Conservation (phyloP, 2,888 invertebrate species). For the Sarcophaga caerulescens region DNA sequence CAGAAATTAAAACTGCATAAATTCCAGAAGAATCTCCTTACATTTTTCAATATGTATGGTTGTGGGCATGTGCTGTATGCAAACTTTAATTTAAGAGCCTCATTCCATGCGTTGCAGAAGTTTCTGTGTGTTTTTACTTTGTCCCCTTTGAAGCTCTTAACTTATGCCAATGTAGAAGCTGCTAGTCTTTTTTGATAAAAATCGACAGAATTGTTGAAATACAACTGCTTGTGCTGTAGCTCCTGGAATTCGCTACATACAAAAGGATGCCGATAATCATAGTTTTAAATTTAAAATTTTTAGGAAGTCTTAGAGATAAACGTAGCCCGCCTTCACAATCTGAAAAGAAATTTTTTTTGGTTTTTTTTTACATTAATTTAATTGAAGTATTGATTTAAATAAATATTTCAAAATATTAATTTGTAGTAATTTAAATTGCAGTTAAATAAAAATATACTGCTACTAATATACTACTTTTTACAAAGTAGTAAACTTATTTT, state of each 20-base stretch:
- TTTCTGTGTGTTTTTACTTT: neutral
- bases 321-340: neutral
- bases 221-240: constrained; percentile 41
- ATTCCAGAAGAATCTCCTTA: constrained; percentile 41
- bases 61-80: neutral
- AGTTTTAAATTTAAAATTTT: constrained; percentile 36
- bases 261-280: constrained; percentile 45
- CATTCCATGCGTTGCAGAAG: neutral
- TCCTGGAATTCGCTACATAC: constrained; percentile 24
- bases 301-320: constrained; percentile 18
- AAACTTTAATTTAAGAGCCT: neutral
- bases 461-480: too few relatives aligned
- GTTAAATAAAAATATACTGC: neutral
- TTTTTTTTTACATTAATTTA: neutral
- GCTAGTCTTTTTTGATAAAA: constrained; percentile 35
- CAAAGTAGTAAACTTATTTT: too few relatives aligned
- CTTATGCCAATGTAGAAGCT: neutral
- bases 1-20: constrained; percentile 45
- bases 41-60: constrained; percentile 2
- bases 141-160: neutral
- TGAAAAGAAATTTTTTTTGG: neutral
- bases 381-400: neutral
- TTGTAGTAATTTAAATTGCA: neutral
- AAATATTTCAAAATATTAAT: neutral
- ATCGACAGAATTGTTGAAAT: constrained; percentile 48